phyloP scores from a whole-genome alignment of 2,888 invertebrate genomes.

The Listrodromus nycthemerus region DNA sequence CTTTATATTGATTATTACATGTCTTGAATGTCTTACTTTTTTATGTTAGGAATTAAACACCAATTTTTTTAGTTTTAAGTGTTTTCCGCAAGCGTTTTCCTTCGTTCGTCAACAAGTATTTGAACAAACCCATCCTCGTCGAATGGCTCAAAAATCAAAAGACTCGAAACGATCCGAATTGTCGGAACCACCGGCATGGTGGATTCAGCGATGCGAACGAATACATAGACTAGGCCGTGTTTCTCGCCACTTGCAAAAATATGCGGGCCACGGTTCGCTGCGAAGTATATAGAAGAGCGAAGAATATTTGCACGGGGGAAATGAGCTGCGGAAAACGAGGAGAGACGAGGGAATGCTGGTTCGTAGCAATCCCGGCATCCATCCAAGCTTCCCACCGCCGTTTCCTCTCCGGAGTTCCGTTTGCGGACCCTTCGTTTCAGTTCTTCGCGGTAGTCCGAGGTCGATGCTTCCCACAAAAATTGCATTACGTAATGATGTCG shows the following conservation, averaged over 20 bases:
- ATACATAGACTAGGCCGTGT: slow-evolving; percentile 48
- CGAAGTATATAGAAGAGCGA: slow-evolving; percentile 51
- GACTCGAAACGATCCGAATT: slow-evolving; percentile 30
- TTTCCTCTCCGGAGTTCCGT: slow-evolving; percentile 48
- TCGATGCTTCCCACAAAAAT: slow-evolving; percentile 48
- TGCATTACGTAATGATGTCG: slow-evolving; percentile 42
- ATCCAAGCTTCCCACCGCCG: slow-evolving; percentile 40
- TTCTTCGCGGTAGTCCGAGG: slow-evolving; percentile 14
- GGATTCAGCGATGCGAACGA: slow-evolving; percentile 34
- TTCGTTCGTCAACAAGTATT: too few species aligned
- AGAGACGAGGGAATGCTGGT: slow-evolving; percentile 65
- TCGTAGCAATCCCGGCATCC: slow-evolving; percentile 54
- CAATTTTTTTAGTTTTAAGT: neutral
- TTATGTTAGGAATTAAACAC: neutral
- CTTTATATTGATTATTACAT: neutral
- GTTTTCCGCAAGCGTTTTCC: too few species aligned
- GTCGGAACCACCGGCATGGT: slow-evolving; percentile 24
- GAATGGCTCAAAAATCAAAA: slow-evolving; percentile 8
- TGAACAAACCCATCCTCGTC: slow-evolving; percentile 40
- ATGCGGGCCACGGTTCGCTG: slow-evolving; percentile 47
- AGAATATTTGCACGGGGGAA: slow-evolving; percentile 76
- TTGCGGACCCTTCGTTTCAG: slow-evolving; percentile 40
- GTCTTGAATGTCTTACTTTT: neutral
- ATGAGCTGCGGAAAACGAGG: slow-evolving; percentile 72
- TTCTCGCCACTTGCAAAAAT: slow-evolving; percentile 51